Conservation (phyloP, 1,140 invertebrate genomes). For the Hycleus cichorii region DNA sequence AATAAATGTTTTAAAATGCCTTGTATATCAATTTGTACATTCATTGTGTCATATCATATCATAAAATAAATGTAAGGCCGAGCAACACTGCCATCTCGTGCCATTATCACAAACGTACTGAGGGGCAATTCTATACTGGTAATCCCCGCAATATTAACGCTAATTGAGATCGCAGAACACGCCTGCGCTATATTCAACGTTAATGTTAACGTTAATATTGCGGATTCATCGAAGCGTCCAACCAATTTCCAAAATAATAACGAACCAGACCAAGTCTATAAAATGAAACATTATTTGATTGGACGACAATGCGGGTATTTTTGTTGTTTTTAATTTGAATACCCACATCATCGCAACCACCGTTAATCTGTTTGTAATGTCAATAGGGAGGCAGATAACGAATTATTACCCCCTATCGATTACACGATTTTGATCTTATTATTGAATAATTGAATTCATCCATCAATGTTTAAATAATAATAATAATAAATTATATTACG, state of each 20-base stretch:
- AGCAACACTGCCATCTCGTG: constrained; percentile 37
- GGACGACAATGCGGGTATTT: neutral
- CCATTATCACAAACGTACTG: constrained; percentile 29
- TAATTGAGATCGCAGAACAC: constrained; percentile 20
- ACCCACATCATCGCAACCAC: neutral
- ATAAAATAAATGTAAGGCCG: constrained; percentile 17
- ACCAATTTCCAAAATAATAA: no score
- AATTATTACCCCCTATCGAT: neutral
- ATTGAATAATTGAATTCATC: constrained; percentile 20
- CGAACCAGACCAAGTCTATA: no score
- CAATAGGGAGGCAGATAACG: neutral
- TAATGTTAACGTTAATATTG: neutral
- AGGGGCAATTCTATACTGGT: neutral
- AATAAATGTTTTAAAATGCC: constrained; percentile 31
- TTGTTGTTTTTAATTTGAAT: neutral
- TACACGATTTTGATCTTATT: constrained; percentile 11
- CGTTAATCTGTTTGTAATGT: neutral
- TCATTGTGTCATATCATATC: constrained; percentile 34
- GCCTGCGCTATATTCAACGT: neutral
- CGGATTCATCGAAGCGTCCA: neutral
- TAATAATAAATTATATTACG: constrained; percentile 18
- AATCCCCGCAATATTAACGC: neutral
- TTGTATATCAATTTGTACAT: constrained; percentile 34
- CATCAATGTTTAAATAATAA: constrained; percentile 27
- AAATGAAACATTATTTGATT: neutral